Conservation (phyloP, 2,797 vertebrate species). For the Parauchenoglanis ngamensis region DNA sequence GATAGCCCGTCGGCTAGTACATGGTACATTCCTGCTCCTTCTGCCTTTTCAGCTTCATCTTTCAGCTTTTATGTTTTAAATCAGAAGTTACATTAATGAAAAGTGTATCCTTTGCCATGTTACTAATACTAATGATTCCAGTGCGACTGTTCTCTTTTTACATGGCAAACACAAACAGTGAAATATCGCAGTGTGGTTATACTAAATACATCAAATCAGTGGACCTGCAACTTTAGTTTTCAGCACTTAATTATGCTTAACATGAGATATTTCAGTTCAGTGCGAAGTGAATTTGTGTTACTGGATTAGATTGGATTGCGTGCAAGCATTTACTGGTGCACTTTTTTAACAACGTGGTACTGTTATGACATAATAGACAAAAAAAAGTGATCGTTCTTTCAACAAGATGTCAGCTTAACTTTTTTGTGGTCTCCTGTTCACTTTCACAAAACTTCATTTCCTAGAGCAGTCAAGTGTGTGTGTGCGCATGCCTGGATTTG, state of each 20-base stretch:
- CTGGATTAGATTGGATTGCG: background rate
- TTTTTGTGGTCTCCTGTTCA: constrained; percentile 2
- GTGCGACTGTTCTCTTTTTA: too few relatives aligned
- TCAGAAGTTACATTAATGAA: background rate
- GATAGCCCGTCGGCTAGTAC: background rate
- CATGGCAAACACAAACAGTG: too few relatives aligned
- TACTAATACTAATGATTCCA: too few relatives aligned
- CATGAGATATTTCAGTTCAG: background rate
- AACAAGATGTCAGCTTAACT: background rate
- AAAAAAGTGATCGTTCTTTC: constrained; percentile 1
- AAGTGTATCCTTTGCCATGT: background rate
- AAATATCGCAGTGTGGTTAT: too few relatives aligned
- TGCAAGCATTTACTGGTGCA: background rate
- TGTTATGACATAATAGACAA: constrained; percentile 14
- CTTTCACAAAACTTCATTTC: constrained; percentile 21
- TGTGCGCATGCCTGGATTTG: background rate
- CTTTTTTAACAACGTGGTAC: background rate
- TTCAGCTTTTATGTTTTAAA: background rate
- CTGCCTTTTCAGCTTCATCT: background rate
- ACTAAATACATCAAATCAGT: background rate
- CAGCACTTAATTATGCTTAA: background rate
- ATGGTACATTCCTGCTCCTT: background rate
- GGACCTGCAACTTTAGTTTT: background rate
- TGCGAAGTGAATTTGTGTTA: background rate
- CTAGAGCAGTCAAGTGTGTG: constrained; percentile 8